Conservation (phyloP, 2,113 vertebrate genomes). For the Felis chaus region DNA sequence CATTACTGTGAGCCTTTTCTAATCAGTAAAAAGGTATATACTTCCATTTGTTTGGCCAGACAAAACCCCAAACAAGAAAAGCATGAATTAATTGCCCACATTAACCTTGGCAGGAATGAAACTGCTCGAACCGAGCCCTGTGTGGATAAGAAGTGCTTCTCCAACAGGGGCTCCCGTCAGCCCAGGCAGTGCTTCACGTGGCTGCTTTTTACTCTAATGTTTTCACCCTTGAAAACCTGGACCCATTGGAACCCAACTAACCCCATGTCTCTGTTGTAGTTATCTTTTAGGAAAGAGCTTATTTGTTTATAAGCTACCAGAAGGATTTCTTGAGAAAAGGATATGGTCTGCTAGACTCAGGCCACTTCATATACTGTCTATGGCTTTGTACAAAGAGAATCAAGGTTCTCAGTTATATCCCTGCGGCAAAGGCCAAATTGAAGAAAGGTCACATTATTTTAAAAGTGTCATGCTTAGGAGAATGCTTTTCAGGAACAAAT, state of each 20-base stretch:
- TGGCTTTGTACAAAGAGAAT: background rate
- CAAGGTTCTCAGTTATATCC: background rate
- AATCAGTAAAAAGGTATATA: background rate
- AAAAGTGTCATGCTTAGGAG: background rate
- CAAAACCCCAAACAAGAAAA: background rate
- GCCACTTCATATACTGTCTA: background rate
- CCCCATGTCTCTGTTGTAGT: background rate
- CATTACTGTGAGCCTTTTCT: background rate
- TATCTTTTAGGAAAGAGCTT: constrained; percentile 1
- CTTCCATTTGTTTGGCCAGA: background rate
- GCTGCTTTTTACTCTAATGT: background rate
- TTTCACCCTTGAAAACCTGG: background rate
- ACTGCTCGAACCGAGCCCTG: background rate
- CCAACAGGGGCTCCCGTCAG: background rate
- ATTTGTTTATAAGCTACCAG: background rate
- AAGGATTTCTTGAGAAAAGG: constrained; percentile 34
- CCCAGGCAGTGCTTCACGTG: background rate
- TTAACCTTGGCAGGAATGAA: background rate
- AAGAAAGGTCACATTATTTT: constrained; percentile 15
- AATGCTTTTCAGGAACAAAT: constrained; percentile 41
- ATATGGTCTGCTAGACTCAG: background rate
- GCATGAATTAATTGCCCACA: background rate
- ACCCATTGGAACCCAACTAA: background rate
- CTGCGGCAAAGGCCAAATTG: background rate
- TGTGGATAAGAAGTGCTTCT: background rate